These are phyloP conservation scores for Habroteleia sp. DNA, from an alignment of 2,888 invertebrate species.

Conservation along the genomic window DNA sequence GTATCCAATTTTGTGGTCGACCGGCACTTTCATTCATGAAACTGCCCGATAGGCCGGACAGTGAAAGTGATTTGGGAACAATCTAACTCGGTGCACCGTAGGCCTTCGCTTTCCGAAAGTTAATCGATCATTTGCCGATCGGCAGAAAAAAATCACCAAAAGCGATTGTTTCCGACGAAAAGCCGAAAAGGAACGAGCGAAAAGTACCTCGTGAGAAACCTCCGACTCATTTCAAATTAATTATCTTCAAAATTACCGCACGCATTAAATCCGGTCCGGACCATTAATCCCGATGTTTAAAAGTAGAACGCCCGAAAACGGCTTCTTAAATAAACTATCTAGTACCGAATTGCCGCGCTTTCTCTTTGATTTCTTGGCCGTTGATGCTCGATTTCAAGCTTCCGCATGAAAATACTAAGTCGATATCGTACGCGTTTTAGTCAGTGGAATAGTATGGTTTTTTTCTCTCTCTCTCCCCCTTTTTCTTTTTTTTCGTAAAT, in stretches of 20 bases:
- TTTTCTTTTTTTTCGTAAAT: slow-evolving; percentile 56
- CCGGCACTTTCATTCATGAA: slow-evolving; percentile 22
- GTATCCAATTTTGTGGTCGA: slow-evolving; percentile 5
- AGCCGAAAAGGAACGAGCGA: not conserved
- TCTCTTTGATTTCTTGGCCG: slow-evolving; percentile 49
- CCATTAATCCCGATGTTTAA: slow-evolving; percentile 34
- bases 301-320: slow-evolving; percentile 45
- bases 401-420: slow-evolving; percentile 45
- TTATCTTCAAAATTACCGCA: slow-evolving; percentile 18
- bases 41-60: not conserved
- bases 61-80: slow-evolving; percentile 31
- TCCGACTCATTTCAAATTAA: slow-evolving; percentile 35
- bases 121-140: not conserved
- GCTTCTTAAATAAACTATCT: slow-evolving; percentile 24
- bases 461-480: slow-evolving; percentile 18
- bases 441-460: not conserved
- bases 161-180: slow-evolving; percentile 7
- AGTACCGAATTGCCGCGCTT: slow-evolving; percentile 32
- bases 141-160: slow-evolving; percentile 1
- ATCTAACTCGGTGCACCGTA: slow-evolving; percentile 1
- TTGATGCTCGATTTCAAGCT: slow-evolving; percentile 67
- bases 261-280: slow-evolving; percentile 15
- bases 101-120: not conserved
- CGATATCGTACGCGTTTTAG: slow-evolving; percentile 45
- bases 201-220: slow-evolving; percentile 6